Base-by-base conservation (phyloP, 2,888 invertebrate genomes). In the Norana najaformis region DNA sequence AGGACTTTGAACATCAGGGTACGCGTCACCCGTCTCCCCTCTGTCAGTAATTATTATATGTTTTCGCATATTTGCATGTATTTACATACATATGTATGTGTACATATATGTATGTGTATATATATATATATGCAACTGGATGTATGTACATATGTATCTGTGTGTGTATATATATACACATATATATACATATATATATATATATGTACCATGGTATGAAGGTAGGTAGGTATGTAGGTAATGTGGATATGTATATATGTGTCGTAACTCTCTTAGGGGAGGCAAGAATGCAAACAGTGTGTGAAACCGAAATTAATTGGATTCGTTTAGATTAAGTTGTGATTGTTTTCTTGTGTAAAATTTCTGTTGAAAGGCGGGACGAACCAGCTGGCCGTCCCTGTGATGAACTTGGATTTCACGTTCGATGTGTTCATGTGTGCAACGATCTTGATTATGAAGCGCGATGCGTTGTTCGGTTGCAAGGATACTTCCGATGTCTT, bases 341-440 rank as follows among this genome's bases (percentile, higher is more conserved):
- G n/a, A 5, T 13, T n/a, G n/a, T 69, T 37, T 36, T 35, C 18
- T 53, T 53, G 53, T 53, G 16, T 53, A 23, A 53, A 16, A 53
- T 53, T 83, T 85, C 23, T 23, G 20, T 90, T 92, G 91, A 0
- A 91, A 94, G 94, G 93, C 88, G 94, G 94, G 4, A 93, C 93
- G 20, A 92, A 92, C 8, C 91, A 94, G 23, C 93, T 93, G 34
- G 92, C 92, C 2, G 92, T 91, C 6, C 90, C 89, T 13, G 47
- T 69, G 3, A 39, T 89, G 69, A 91, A 91, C 53, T 8, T 89
- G n/a, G 94, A 94, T 36, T 94, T 93, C 92, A 94, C 94, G 0
- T 95, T 95, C 92, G 94, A 94, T 90, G 92, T 94, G 89, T 95
- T 95, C 91, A 93, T 95, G 93, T 94, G 94, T 92, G 93, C 93